Conservation (phyloP, 1,140 invertebrate genomes). For the Nixonia krombeini region DNA sequence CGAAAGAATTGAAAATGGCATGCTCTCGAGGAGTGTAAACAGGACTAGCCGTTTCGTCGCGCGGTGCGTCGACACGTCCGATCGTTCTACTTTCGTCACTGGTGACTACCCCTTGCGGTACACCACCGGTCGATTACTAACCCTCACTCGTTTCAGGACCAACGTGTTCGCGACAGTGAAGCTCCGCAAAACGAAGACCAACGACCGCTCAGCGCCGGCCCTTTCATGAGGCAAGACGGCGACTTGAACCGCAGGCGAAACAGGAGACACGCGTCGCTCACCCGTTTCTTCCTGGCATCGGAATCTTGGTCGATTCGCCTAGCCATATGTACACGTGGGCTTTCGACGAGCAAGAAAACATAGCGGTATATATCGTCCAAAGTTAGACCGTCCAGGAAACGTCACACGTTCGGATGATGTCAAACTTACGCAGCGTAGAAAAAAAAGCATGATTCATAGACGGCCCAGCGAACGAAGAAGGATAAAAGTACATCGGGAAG, state of each 20-base stretch:
- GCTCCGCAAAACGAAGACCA: constrained; percentile 87
- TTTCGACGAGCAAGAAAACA: background rate
- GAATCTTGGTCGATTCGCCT: background rate
- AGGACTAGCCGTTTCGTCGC: too few relatives aligned
- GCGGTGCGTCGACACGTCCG: constrained; percentile 20
- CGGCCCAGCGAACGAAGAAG: too few relatives aligned
- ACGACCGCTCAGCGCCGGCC: constrained; percentile 84
- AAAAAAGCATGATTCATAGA: too few relatives aligned
- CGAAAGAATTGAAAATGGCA: too few relatives aligned
- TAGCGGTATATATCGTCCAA: background rate
- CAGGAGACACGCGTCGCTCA: constrained; percentile 26
- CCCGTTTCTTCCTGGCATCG: constrained; percentile 24
- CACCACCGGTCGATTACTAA: constrained; percentile 43
- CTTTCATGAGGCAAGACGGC: constrained; percentile 62
- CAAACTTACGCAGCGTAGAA: too few relatives aligned
- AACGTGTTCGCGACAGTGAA: constrained; percentile 89
- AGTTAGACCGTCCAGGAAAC: background rate
- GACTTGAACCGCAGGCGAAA: constrained; percentile 33
- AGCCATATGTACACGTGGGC: background rate
- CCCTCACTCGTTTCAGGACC: constrained; percentile 75
- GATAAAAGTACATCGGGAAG: too few relatives aligned
- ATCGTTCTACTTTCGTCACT: constrained; percentile 33
- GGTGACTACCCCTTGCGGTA: constrained; percentile 26
- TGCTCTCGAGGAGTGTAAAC: too few relatives aligned
- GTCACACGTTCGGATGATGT: background rate